phyloP scores from a whole-genome alignment of 1,140 invertebrate species.

The Hirudo medicinalis region DNA sequence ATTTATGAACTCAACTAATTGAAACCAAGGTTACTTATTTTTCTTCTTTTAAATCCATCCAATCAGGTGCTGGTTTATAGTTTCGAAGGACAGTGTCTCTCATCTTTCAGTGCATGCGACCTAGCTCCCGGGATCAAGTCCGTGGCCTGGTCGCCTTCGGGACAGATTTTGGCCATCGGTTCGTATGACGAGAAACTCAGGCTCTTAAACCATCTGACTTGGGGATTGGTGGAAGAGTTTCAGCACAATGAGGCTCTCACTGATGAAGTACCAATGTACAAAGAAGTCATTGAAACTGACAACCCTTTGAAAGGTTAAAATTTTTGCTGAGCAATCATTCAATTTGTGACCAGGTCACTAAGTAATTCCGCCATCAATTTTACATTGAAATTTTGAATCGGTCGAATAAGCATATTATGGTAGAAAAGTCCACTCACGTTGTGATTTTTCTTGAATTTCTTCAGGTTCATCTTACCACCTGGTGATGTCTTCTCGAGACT shows the following conservation, averaged over 20 bases:
- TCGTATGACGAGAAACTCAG: slow-evolving; percentile 44
- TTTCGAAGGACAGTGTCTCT: slow-evolving; percentile 39
- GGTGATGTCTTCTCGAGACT: neutral
- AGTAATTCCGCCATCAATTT: too few relatives aligned
- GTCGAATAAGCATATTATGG: too few relatives aligned
- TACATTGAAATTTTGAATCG: too few relatives aligned
- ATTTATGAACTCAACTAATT: neutral
- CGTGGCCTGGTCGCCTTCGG: slow-evolving; percentile 41
- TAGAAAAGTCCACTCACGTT: too few relatives aligned
- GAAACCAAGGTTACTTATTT: neutral
- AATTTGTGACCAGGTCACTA: too few relatives aligned
- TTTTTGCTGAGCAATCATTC: too few relatives aligned
- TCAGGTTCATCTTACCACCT: too few relatives aligned
- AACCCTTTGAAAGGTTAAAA: neutral
- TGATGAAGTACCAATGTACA: neutral
- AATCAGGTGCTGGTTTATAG: slow-evolving; percentile 40
- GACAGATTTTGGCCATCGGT: slow-evolving; percentile 43
- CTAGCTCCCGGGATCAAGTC: slow-evolving; percentile 41
- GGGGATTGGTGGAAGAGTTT: slow-evolving; percentile 36
- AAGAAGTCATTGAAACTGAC: neutral
- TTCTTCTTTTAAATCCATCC: neutral
- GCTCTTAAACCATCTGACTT: slow-evolving; percentile 42
- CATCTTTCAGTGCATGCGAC: slow-evolving; percentile 39
- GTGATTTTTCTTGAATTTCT: too few relatives aligned
- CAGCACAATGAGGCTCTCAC: slow-evolving; percentile 26